Conservation (phyloP, 2,797 vertebrate genomes). For the Gallinago solitaria region DNA sequence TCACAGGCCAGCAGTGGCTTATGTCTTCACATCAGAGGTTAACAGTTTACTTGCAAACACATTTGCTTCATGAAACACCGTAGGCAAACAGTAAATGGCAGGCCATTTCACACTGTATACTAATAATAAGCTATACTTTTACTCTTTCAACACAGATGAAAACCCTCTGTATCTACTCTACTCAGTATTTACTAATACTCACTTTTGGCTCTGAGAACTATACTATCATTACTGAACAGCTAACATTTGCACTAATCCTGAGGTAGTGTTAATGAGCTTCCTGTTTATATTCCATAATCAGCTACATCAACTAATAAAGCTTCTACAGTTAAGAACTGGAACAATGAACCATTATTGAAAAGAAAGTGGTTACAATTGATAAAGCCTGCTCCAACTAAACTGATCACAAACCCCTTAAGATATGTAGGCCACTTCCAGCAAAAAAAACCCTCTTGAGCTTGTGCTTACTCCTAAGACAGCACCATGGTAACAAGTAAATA, state of each 20-base stretch:
- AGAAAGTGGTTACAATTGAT: neutral
- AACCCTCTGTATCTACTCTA: neutral
- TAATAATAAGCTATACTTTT: neutral
- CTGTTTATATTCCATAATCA: neutral
- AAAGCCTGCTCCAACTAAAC: neutral
- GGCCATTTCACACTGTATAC: neutral
- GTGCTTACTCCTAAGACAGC: neutral
- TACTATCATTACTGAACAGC: neutral
- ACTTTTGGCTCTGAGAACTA: neutral
- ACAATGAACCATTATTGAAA: neutral
- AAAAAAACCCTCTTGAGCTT: neutral
- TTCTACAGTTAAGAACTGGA: neutral
- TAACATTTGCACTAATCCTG: neutral
- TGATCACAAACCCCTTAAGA: neutral
- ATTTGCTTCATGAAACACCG: neutral
- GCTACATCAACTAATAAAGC: neutral
- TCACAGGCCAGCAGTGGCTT: neutral
- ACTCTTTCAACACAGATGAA: neutral
- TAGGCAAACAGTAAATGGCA: neutral
- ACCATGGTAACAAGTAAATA: slow-evolving; percentile 44
- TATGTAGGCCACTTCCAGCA: neutral
- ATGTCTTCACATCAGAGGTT: neutral
- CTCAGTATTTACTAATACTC: neutral
- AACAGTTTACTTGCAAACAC: neutral
- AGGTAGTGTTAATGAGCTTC: neutral